phyloP scores from a whole-genome alignment of 1,140 invertebrate genomes.

The Aphelenchoides fujianensis region DNA sequence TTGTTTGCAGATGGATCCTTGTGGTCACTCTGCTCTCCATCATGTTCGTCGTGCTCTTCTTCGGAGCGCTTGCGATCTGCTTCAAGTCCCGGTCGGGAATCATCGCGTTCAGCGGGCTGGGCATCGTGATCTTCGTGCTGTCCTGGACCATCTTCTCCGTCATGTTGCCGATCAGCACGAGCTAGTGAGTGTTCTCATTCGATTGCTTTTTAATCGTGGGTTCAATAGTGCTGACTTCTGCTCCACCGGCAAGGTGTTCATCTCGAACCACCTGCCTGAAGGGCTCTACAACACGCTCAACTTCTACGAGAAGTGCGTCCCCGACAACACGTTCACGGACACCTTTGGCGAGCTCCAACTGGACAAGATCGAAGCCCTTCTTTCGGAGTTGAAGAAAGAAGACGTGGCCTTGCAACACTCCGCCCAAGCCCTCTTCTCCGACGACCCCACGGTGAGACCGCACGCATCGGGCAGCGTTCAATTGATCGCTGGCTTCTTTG shows the following conservation, averaged over 20 bases:
- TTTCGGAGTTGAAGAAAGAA: constrained; percentile 17
- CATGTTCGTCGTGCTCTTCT: constrained; percentile 41
- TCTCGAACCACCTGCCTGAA: constrained; percentile 28
- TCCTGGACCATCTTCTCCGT: constrained; percentile 45
- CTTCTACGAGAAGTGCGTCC: constrained; percentile 32
- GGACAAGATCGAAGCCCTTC: constrained; percentile 17
- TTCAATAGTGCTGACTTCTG: constrained; percentile 40
- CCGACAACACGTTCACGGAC: constrained; percentile 8
- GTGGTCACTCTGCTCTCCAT: constrained; percentile 35
- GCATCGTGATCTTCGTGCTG: constrained; percentile 45
- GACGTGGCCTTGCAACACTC: constrained; percentile 6
- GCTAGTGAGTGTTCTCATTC: neutral
- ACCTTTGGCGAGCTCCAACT: constrained; percentile 22
- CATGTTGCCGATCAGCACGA: constrained; percentile 44
- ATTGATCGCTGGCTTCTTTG: no score
- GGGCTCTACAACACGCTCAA: constrained; percentile 35
- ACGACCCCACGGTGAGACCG: neutral
- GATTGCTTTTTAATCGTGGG: constrained; percentile 14
- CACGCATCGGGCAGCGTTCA: neutral
- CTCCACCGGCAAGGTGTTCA: constrained; percentile 21
- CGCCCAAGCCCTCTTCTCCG: constrained; percentile 8
- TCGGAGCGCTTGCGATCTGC: constrained; percentile 47
- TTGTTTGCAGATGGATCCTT: constrained; percentile 43
- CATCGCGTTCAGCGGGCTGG: constrained; percentile 40
- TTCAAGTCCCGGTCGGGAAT: constrained; percentile 37